Percentiles rank a stretch among this genome's conserved stretches.
Conservation (phyloP, 2,113 vertebrate species). For the Aptenodytes forsteri region DNA sequence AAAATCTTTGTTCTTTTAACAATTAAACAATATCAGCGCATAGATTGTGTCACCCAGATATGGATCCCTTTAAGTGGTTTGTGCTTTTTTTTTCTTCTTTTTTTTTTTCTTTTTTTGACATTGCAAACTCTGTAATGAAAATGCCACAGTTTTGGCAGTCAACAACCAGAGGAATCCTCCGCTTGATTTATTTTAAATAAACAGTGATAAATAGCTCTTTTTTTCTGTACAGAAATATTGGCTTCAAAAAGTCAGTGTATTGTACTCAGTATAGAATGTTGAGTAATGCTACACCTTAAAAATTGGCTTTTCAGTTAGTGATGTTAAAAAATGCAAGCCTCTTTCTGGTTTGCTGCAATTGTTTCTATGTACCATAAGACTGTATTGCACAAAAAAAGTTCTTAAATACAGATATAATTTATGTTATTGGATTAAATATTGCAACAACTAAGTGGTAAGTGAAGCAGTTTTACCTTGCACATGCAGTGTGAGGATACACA, state of each 20-base stretch:
- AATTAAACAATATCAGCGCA: constrained; percentile 77
- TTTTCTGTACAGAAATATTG: constrained; percentile 76
- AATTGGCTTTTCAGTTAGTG: constrained; percentile 67
- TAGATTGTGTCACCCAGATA: constrained; percentile 72
- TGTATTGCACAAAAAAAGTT: constrained; percentile 81
- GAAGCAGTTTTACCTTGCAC: constrained; percentile 78
- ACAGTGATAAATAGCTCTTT: constrained; percentile 77
- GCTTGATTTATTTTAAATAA: constrained; percentile 64
- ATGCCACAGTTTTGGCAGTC: constrained; percentile 81
- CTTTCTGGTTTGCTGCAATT: constrained; percentile 66
- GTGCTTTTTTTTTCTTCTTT: constrained; percentile 75
- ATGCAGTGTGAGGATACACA: constrained; percentile 79
- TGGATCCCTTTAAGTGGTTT: constrained; percentile 75
- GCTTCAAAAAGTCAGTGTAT: constrained; percentile 76
- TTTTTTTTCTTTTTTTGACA: constrained; percentile 49
- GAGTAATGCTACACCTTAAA: constrained; percentile 73
- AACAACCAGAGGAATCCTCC: constrained; percentile 69
- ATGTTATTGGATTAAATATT: constrained; percentile 79
- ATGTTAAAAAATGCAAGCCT: constrained; percentile 76
- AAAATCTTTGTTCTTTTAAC: constrained; percentile 74
- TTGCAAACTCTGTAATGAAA: constrained; percentile 75
- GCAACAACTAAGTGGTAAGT: constrained; percentile 74
- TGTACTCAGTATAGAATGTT: constrained; percentile 71
- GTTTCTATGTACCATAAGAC: constrained; percentile 74
- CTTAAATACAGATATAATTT: constrained; percentile 79